A percentile compares a stretch with the other conserved stretches of the same genome.
These are phyloP conservation scores for Spinus olivaceus DNA, from an alignment of 2,797 vertebrate species.

Conservation along the genomic window DNA sequence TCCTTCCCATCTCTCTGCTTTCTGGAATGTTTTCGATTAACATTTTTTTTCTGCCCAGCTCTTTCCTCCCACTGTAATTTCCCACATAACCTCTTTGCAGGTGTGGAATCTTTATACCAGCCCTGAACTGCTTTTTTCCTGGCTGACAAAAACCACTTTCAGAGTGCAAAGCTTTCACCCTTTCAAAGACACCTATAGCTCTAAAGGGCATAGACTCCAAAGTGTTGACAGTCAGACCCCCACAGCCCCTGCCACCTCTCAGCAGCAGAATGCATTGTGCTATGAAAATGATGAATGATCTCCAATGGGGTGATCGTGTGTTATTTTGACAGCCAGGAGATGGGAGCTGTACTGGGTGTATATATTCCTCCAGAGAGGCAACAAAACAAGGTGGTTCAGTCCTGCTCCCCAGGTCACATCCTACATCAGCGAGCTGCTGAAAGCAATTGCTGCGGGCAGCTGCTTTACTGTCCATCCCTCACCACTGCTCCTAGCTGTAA, in stretches of 20 bases:
- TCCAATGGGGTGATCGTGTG: neutral
- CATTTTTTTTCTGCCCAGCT: neutral
- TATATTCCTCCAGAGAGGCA: slow-evolving; percentile 32
- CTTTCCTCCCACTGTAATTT: slow-evolving; percentile 15
- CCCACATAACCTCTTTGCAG: slow-evolving; percentile 8
- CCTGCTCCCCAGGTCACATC: slow-evolving; percentile 17
- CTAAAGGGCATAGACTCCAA: neutral
- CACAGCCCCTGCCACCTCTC: neutral
- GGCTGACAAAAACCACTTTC: neutral
- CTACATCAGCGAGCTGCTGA: neutral
- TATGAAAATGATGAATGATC: slow-evolving; percentile 43
- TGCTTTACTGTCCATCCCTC: neutral
- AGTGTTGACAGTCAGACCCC: neutral
- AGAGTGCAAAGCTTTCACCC: slow-evolving; percentile 2
- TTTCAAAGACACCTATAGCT: slow-evolving; percentile 15
- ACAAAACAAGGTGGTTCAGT: slow-evolving; percentile 47
- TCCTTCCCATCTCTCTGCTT: neutral
- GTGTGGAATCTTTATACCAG: neutral
- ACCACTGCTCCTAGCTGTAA: neutral
- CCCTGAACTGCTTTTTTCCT: slow-evolving; percentile 11
- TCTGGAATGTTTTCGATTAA: slow-evolving; percentile 1
- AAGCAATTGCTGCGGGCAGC: neutral
- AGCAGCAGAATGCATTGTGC: slow-evolving; percentile 37
- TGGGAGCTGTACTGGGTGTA: neutral
- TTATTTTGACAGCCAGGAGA: slow-evolving; percentile 40